Percentiles rank a stretch among this genome's conserved stretches.
Evolutionary conservation across 2,113 vertebrate genomes (phyloP).

Genomic region (Phyllopteryx taeniolatus): DNA sequence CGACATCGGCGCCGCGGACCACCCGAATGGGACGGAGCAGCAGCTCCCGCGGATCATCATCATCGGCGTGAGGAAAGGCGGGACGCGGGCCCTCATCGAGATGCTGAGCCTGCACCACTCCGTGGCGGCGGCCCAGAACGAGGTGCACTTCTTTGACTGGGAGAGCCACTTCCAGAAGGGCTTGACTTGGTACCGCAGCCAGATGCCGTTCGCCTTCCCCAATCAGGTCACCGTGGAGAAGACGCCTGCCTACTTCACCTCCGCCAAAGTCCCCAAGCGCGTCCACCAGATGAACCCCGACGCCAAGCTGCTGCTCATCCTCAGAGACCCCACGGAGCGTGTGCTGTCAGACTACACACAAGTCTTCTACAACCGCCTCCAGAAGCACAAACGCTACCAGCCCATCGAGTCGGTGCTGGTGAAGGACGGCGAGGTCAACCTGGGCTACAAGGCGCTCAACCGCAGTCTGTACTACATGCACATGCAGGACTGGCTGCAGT

Average conservation of each 20-base stretch:
- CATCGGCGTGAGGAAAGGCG: constrained; percentile 95
- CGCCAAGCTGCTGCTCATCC: constrained; percentile 88
- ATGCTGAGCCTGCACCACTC: constrained; percentile 92
- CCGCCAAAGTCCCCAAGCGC: constrained; percentile 84
- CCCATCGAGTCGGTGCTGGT: constrained; percentile 85
- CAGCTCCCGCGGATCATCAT: constrained; percentile 89
- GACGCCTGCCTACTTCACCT: constrained; percentile 97
- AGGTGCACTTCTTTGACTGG: constrained; percentile 98
- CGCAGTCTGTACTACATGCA: constrained; percentile 90
- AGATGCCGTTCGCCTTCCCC: constrained; percentile 87
- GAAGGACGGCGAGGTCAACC: constrained; percentile 83
- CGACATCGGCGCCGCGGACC: constrained; percentile 41
- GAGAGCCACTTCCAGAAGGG: constrained; percentile 89
- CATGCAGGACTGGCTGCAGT: constrained; percentile 89
- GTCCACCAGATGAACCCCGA: constrained; percentile 82
- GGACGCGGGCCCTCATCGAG: constrained; percentile 91
- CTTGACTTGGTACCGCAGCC: constrained; percentile 86
- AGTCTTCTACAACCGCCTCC: constrained; percentile 91
- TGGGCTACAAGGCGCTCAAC: constrained; percentile 95
- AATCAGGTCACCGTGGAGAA: constrained; percentile 93
- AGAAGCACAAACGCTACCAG: constrained; percentile 89
- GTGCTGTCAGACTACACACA: constrained; percentile 97
- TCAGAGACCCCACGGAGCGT: constrained; percentile 90
- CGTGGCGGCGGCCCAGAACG: constrained; percentile 86
- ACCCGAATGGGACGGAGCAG: constrained; percentile 77